phyloP scores from a whole-genome alignment of 1,140 invertebrate species.

The Nasonia giraulti region DNA sequence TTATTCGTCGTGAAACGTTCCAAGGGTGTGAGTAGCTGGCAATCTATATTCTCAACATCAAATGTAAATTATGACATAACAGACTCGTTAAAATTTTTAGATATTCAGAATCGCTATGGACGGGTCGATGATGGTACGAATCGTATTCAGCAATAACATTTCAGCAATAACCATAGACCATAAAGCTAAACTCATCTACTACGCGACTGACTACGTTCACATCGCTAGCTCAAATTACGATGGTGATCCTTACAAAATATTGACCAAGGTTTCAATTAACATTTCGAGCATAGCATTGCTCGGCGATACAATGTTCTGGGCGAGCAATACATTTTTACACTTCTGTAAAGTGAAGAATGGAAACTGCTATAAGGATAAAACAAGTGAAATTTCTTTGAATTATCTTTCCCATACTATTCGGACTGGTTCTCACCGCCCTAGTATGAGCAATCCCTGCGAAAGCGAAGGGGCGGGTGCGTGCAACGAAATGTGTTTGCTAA shows the following conservation, averaged over 20 bases:
- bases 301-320: background rate
- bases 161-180: background rate
- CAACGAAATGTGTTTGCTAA: background rate
- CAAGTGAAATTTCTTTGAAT: background rate
- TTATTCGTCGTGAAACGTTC: background rate
- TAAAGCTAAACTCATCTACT: background rate
- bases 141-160: background rate
- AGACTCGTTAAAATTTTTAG: background rate
- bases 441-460: background rate
- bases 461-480: background rate
- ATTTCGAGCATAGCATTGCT: background rate
- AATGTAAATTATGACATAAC: too few species aligned
- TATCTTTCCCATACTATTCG: background rate
- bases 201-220: background rate
- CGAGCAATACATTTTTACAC: background rate
- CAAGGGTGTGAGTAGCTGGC: background rate
- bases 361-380: background rate
- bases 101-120: background rate
- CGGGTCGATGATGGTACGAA: background rate
- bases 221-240: background rate
- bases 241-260: background rate
- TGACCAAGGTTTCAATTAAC: background rate
- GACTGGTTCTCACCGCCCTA: too few species aligned
- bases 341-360: background rate
- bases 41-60: too few species aligned